These are phyloP conservation scores for Macrochelys suwanniensis DNA, from an alignment of 2,797 vertebrate species.

Conservation along the genomic window DNA sequence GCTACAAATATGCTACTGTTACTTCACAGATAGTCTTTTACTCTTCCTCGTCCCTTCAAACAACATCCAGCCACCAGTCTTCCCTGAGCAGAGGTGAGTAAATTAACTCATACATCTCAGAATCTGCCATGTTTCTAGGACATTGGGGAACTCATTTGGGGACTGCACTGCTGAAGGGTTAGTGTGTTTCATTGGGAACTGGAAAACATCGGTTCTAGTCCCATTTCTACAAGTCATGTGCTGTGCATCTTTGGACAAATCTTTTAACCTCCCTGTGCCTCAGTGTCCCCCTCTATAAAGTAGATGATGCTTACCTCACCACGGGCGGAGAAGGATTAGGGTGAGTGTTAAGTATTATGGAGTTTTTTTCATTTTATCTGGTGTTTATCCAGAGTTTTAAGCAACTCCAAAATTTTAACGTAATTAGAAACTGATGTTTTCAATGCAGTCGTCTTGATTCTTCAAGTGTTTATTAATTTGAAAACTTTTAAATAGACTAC, in stretches of 20 bases:
- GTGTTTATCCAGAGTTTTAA: not conserved
- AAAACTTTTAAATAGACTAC: too few relatives aligned
- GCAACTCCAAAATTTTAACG: not conserved
- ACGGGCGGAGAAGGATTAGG: not conserved
- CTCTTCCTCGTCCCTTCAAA: not conserved
- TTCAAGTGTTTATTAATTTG: not conserved
- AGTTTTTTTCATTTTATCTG: not conserved
- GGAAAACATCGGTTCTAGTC: not conserved
- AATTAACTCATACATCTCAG: not conserved
- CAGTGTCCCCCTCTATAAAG: not conserved
- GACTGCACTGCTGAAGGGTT: not conserved
- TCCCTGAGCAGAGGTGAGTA: not conserved
- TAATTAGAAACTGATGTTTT: not conserved
- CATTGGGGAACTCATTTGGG: not conserved
- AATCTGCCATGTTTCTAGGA: not conserved
- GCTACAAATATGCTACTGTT: not conserved
- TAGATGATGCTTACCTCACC: not conserved
- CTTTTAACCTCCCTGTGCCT: not conserved
- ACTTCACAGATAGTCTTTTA: not conserved
- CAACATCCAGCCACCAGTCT: not conserved
- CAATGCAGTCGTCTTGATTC: not conserved
- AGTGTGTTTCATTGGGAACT: not conserved
- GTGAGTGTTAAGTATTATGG: not conserved
- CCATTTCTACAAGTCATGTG: not conserved
- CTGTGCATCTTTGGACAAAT: not conserved